A percentile compares a stretch with the other conserved stretches of the same genome.
These are phyloP conservation scores for Acanthosepion esculentum DNA, from an alignment of 2,888 invertebrate species.

Conservation along the genomic window DNA sequence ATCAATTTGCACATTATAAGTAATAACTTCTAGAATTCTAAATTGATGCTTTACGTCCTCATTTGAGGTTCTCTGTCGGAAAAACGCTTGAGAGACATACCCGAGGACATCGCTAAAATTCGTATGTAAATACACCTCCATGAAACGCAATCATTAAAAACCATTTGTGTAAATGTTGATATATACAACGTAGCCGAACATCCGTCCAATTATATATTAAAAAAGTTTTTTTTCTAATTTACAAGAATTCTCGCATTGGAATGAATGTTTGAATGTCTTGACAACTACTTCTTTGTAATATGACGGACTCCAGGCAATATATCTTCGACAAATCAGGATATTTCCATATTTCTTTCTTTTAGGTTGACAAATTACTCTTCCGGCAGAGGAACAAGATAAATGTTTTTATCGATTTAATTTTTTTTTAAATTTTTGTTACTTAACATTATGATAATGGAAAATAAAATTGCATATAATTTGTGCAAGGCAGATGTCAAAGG, in stretches of 20 bases:
- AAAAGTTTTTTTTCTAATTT: not conserved
- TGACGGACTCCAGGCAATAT: not conserved
- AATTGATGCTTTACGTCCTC: not conserved
- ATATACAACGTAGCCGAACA: not conserved
- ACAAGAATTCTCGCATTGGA: not conserved
- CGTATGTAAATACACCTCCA: not conserved
- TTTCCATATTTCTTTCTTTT: not conserved
- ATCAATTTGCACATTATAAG: no score
- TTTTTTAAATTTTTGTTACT: no score
- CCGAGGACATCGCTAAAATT: not conserved
- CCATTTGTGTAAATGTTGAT: not conserved
- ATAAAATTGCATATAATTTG: no score
- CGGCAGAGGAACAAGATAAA: not conserved
- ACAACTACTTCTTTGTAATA: not conserved
- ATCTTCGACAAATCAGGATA: not conserved
- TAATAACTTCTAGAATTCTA: no score
- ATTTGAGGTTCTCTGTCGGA: not conserved
- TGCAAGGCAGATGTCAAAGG: no score
- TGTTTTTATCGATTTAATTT: no score
- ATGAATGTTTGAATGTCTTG: not conserved
- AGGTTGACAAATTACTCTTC: not conserved
- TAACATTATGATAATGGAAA: no score
- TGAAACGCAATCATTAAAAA: not conserved
- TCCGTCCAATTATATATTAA: not conserved
- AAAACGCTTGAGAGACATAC: not conserved